Conservation (phyloP, 2,888 invertebrate species). For the Drosophila pseudotakahashii region DNA sequence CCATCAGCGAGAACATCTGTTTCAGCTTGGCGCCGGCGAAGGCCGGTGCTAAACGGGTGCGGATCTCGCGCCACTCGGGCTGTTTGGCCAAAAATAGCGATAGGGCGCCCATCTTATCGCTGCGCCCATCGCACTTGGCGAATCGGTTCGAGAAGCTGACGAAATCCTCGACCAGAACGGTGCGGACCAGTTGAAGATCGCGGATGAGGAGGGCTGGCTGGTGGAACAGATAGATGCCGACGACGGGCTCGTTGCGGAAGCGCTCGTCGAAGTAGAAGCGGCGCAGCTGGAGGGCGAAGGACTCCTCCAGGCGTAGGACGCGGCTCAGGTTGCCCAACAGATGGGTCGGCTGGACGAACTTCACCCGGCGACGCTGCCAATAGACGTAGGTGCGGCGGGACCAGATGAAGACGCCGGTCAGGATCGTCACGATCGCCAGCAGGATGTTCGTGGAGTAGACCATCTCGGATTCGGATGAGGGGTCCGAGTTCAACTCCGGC, state of each 20-base stretch:
- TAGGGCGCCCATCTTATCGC: conserved; percentile 84
- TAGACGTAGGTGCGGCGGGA: conserved; percentile 84
- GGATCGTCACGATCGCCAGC: conserved; percentile 74
- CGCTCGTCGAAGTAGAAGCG: conserved; percentile 82
- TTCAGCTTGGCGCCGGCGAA: conserved; percentile 84
- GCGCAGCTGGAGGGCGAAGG: conserved; percentile 81
- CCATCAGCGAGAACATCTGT: conserved; percentile 83
- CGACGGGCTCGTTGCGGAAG: conserved; percentile 74
- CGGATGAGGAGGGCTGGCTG: conserved; percentile 84
- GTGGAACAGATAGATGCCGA: conserved; percentile 85
- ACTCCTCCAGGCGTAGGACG: conserved; percentile 79
- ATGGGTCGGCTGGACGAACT: conserved; percentile 82
- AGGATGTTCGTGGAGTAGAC: conserved; percentile 80
- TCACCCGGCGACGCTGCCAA: conserved; percentile 83
- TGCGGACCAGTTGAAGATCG: conserved; percentile 84
- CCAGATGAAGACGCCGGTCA: conserved; percentile 76
- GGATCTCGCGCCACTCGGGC: conserved; percentile 84
- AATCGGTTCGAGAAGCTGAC: conserved; percentile 83
- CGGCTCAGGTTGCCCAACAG: conserved; percentile 84
- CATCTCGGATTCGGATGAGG: conserved; percentile 47
- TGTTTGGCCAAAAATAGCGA: conserved; percentile 85
- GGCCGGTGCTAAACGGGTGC: conserved; percentile 84
- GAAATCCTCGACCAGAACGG: conserved; percentile 85
- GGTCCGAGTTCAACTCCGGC: background rate
- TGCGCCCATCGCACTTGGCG: conserved; percentile 74